These are phyloP conservation scores for Haemorhous mexicanus DNA, from an alignment of 2,113 vertebrate genomes.

Conservation along the genomic window DNA sequence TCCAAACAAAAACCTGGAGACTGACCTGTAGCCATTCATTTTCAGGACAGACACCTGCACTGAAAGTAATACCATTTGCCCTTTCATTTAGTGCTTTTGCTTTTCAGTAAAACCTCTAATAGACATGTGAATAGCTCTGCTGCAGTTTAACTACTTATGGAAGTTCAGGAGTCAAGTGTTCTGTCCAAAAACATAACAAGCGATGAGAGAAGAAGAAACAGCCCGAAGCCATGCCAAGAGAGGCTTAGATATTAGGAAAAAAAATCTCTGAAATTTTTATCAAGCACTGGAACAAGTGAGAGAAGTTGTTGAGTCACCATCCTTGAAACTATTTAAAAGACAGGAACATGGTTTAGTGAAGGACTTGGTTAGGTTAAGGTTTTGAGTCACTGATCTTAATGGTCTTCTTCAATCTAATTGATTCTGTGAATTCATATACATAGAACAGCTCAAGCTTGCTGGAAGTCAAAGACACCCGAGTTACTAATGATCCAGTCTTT, in stretches of 20 bases:
- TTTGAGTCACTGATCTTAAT: not conserved
- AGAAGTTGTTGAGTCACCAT: not conserved
- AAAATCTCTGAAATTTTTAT: not conserved
- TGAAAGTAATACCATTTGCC: not conserved
- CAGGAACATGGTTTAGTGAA: not conserved
- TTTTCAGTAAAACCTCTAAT: not conserved
- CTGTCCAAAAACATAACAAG: not conserved
- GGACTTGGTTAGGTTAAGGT: not conserved
- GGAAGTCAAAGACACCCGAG: not conserved
- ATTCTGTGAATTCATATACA: not conserved
- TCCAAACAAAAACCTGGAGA: not conserved
- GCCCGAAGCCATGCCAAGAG: not conserved
- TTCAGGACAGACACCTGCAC: not conserved
- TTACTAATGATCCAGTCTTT: not conserved
- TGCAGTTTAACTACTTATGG: not conserved
- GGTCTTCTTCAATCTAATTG: not conserved
- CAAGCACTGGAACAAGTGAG: not conserved
- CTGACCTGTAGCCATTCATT: not conserved
- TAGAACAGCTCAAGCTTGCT: not conserved
- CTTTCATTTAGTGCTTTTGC: not conserved
- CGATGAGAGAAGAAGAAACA: not conserved
- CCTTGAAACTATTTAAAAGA: not conserved
- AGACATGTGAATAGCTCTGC: not conserved
- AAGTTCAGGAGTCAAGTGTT: not conserved
- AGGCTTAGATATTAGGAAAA: not conserved